Conservation (phyloP, 2,797 vertebrate species). For the Pempheris klunzingeri region DNA sequence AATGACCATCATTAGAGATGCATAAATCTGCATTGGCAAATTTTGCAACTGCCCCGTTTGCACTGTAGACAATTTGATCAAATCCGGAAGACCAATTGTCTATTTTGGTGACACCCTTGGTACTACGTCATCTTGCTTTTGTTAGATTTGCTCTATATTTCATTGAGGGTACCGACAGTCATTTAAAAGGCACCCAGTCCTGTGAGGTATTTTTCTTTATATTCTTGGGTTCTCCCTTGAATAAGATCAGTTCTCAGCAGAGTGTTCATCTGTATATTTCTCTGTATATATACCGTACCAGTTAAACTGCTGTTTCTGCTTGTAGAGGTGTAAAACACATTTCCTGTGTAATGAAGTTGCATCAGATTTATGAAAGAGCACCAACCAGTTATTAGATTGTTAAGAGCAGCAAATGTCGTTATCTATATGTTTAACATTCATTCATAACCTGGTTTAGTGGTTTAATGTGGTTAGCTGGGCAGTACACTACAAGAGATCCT, state of each 20-base stretch:
- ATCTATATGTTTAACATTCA: neutral
- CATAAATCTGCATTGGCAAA: conserved; percentile 18
- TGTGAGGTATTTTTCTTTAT: neutral
- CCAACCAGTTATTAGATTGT: neutral
- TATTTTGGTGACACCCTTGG: neutral
- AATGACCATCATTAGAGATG: neutral
- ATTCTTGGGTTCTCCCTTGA: neutral
- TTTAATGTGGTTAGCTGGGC: neutral
- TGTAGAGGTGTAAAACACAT: neutral
- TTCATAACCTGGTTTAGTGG: neutral
- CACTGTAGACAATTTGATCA: neutral
- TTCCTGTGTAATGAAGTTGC: no score
- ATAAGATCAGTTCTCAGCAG: no score
- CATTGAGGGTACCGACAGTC: neutral
- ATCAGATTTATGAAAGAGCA: neutral
- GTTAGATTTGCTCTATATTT: neutral
- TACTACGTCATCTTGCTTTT: neutral
- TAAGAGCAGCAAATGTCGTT: neutral
- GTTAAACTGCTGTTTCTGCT: neutral
- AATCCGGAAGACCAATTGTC: neutral
- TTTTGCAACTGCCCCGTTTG: neutral
- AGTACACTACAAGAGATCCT: neutral
- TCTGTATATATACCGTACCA: neutral
- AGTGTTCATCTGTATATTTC: neutral
- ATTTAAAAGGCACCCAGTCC: neutral